Base-by-base conservation (phyloP, 2,113 vertebrate species). In the Dipodomys spectabilis region DNA sequence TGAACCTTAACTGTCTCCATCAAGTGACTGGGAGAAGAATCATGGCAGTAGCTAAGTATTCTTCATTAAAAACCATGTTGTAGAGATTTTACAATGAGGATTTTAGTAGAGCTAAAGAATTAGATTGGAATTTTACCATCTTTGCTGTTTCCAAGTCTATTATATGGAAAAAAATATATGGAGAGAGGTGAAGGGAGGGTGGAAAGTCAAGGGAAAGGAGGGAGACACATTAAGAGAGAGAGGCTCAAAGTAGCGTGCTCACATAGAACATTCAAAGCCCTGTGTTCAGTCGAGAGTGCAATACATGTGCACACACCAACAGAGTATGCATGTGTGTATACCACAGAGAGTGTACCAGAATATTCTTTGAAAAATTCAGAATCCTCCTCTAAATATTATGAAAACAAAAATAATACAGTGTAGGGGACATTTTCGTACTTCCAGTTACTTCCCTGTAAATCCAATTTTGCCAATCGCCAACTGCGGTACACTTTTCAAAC, bases 1-100 rank as follows among this genome's bases (percentile, higher is more conserved):
- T 98, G 95, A 98, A 96, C 82, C 90, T 98, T 98, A 98, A 98
- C 97, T 97, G 96, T 98, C 97, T 98, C 98, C 96, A 93, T 96
- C 96, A 97, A 98, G 97, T 97, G 98, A 96, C 97, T 97, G 94
- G 94, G 96, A 82, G 96, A 97, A 97, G 97, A 98, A 97, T 98
- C 97, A 96, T 96, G 95, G 96, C 95, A 97, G 95, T 98, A 97
- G 96, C 95, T 95, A 97, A 96, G 95, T 96, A 97, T 97, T 98
- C 97, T 98, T 98, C 98, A 97, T 98, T 98, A 98, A 97, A 98
- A 97, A 96, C 97, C 97, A 82, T 96, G 92, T 96, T 75, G 4
- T 97, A 95, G 96, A 97, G 96, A 96, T 97, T 98, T 98, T 98
- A 97, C 95, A 98, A 94, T 97, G 96, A 96, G 79, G 73, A 96